Evolutionary conservation across 2,797 vertebrate species (phyloP).

Genomic region (Aselliscus stoliczkanus): DNA sequence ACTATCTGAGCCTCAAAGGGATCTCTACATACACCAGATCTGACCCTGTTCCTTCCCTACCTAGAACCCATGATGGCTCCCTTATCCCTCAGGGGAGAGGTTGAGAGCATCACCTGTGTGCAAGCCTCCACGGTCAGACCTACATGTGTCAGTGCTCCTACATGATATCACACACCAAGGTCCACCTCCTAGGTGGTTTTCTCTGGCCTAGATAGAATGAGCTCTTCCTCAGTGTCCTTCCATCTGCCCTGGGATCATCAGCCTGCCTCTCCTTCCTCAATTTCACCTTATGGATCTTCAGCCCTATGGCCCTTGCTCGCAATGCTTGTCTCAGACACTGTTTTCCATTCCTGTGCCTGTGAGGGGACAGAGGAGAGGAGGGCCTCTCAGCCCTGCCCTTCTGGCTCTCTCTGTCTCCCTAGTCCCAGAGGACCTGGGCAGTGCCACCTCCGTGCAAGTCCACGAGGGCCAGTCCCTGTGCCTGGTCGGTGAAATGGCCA

Average conservation of each 20-base stretch:
- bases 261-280: accelerated
- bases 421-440: neutral
- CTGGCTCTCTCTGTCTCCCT: neutral
- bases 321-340: too few species aligned
- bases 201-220: neutral
- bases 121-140: neutral
- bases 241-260: neutral
- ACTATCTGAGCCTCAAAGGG: neutral
- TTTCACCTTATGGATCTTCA: accelerated
- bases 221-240: neutral
- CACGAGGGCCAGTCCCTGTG: neutral
- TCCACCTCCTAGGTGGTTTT: too few species aligned
- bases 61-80: neutral
- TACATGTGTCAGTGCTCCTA: accelerated
- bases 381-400: neutral
- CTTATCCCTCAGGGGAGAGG: neutral
- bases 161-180: accelerated
- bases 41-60: neutral
- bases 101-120: too few species aligned
- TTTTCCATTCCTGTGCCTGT: neutral
- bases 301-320: neutral
- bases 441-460: neutral
- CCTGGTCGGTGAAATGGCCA: neutral
- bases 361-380: neutral
- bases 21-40: neutral